A percentile compares a stretch with the other conserved stretches of the same genome.
phyloP scores from a whole-genome alignment of 1,140 invertebrate species.

The Aphaenogaster floridana region DNA sequence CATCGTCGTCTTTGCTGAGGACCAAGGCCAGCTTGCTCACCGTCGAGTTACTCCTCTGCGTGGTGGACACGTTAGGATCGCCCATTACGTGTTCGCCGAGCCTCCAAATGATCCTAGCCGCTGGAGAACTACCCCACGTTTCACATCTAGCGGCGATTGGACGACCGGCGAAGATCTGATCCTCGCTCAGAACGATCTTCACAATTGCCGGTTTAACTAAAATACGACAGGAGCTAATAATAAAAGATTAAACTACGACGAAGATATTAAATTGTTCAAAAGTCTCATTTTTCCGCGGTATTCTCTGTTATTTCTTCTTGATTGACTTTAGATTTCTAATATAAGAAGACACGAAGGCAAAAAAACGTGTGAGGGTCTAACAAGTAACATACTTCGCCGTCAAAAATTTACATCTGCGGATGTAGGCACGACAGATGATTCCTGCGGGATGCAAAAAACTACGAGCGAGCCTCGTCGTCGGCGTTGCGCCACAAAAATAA shows the following conservation, averaged over 20 bases:
- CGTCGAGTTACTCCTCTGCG: constrained; percentile 90
- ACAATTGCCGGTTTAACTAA: constrained; percentile 91
- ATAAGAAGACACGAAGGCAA: background rate
- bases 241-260: background rate
- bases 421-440: constrained; percentile 29
- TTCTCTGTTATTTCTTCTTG: background rate
- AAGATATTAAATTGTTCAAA: too few species aligned
- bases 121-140: constrained; percentile 91
- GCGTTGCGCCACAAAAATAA: constrained; percentile 71
- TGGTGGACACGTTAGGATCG: constrained; percentile 86
- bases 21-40: constrained; percentile 92
- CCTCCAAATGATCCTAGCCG: constrained; percentile 91
- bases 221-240: constrained; percentile 54
- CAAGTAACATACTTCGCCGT: constrained; percentile 21
- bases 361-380: background rate
- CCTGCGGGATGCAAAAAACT: constrained; percentile 56
- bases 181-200: constrained; percentile 89
- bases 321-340: background rate
- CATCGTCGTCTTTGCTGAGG: constrained; percentile 92
- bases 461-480: background rate
- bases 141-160: constrained; percentile 90
- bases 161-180: constrained; percentile 89
- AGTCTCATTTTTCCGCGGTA: background rate
- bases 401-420: constrained; percentile 14
- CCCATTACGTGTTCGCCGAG: constrained; percentile 89